A percentile compares a stretch with the other conserved stretches of the same genome.
phyloP scores from a whole-genome alignment of 2,888 invertebrate genomes.

The Iphiclides podalirius region DNA sequence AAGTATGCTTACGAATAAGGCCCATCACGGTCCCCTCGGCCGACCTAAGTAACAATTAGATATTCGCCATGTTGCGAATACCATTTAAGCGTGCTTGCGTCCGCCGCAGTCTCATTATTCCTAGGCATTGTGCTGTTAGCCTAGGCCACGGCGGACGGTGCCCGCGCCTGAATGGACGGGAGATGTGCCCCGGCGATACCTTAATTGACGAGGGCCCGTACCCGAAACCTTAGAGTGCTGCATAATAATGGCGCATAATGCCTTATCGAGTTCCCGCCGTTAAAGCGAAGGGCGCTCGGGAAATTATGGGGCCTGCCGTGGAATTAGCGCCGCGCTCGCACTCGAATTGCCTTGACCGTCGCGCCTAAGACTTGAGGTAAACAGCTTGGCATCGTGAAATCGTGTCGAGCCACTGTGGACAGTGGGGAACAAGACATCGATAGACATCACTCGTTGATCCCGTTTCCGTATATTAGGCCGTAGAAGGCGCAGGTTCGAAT shows the following conservation, averaged over 20 bases:
- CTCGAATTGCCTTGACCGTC: conserved; percentile 1
- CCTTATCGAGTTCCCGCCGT: conserved; percentile 59
- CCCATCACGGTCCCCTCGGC: no score
- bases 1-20: no score
- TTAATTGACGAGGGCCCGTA: conserved; percentile 77
- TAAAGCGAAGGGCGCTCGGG: conserved; percentile 47
- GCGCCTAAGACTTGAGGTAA: no score
- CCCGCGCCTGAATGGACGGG: no score
- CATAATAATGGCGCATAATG: conserved; percentile 76
- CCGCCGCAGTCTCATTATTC: conserved; percentile 41
- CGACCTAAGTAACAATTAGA: conserved; percentile 23
- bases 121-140: conserved; percentile 67
- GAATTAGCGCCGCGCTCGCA: not conserved
- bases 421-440: no score
- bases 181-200: conserved; percentile 71
- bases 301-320: not conserved
- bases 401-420: no score
- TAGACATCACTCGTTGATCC: no score
- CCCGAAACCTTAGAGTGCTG: conserved; percentile 74
- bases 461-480: no score
- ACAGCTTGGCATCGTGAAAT: no score
- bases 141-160: conserved; percentile 41
- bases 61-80: conserved; percentile 25
- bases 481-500: no score
- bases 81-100: conserved; percentile 34